phyloP scores from a whole-genome alignment of 2,797 vertebrate species.

The Siniperca scherzeri region DNA sequence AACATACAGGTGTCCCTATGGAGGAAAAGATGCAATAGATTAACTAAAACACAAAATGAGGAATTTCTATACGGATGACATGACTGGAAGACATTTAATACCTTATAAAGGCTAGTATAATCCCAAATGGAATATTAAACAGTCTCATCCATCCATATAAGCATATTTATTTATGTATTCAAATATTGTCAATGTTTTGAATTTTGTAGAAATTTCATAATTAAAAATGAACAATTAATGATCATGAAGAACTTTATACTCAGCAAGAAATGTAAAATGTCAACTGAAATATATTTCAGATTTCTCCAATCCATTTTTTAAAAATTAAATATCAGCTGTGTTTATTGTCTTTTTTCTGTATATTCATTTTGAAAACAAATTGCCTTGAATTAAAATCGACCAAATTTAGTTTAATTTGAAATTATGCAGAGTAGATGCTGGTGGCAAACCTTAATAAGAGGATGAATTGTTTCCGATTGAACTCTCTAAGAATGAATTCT shows the following conservation, averaged over 20 bases:
- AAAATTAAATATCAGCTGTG: too few relatives aligned
- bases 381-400: background rate
- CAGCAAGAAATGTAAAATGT: background rate
- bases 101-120: background rate
- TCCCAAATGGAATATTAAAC: background rate
- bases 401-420: background rate
- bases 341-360: background rate
- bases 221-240: background rate
- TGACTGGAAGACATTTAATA: background rate
- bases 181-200: too few relatives aligned
- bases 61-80: background rate
- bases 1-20: constrained; percentile 86
- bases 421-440: background rate
- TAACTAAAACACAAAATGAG: background rate
- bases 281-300: background rate
- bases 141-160: background rate
- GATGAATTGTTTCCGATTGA: background rate
- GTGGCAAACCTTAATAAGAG: too few relatives aligned
- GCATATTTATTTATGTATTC: background rate
- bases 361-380: too few relatives aligned
- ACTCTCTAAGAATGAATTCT: background rate
- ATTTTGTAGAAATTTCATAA: background rate
- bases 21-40: constrained; percentile 2
- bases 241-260: background rate
- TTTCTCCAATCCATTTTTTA: too few relatives aligned